Base-by-base conservation (phyloP, 1,140 invertebrate genomes). In the Sinonovacula constricta region DNA sequence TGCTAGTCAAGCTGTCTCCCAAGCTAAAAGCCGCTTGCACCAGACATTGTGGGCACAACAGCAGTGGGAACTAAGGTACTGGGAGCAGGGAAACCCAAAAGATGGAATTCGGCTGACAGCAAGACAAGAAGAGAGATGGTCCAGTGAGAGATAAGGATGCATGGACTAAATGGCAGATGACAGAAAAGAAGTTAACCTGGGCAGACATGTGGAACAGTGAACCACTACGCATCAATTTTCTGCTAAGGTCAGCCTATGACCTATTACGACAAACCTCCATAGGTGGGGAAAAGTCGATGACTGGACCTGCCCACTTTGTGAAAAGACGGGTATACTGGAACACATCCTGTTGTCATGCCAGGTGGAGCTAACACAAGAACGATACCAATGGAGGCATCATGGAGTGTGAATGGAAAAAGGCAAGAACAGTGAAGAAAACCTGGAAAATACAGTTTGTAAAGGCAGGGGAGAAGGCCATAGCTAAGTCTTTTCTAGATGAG, bases 361-460 rank as follows among this genome's bases (percentile, higher is more conserved):
- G 15, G 33, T 34, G 18, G 51, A 24, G 18, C 31, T 56, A 31
- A n/a, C 28, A 33, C 67, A 70, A 56, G 53, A 53, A 24, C 49
- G 67, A 4, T 57, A 70, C 67, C 45, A 31, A 56, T 70, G 67
- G 67, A 54, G 53, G 49, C 67, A 56, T 54, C 49, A 24, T 70
- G 10, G 53, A 56, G 49, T 24, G 33, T 18, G 39, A 45, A 7
- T 18, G 39, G 39, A 45, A 45, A 45, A 45, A 45, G 39, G 39
- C 7, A 45, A 33, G 51, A 70, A 57, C 18, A n/a, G 30, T 14
- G 22, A 45, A 10, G 30, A 26, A 68, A 33, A 65, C 14, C 14
- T 34, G 22, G 3, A 39, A 22, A 22, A 65, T n/a, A 65, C 18
- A 39, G 12, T 31, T 22, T n/a, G 30, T n/a, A 14, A n/a, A 65